phyloP scores from a whole-genome alignment of 2,888 invertebrate genomes.

The Theretra japonica region DNA sequence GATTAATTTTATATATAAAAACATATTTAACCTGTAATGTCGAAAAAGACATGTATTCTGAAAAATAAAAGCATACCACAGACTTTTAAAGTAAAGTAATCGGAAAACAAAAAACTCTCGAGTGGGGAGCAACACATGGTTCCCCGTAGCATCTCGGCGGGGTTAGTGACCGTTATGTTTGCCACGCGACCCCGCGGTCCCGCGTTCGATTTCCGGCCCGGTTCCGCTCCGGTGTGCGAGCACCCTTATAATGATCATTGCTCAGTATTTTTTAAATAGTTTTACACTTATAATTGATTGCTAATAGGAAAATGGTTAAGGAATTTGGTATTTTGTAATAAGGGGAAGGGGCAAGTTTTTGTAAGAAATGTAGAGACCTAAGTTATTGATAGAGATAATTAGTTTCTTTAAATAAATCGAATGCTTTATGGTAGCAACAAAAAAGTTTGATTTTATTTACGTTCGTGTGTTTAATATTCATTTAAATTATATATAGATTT shows the following conservation, averaged over 20 bases:
- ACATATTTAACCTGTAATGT: too few relatives aligned
- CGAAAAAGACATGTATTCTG: not conserved
- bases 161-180: slow-evolving; percentile 71
- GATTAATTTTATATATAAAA: too few relatives aligned
- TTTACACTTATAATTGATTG: slow-evolving; percentile 28
- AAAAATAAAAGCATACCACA: not conserved
- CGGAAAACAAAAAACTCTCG: slow-evolving; percentile 5
- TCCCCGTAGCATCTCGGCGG: slow-evolving; percentile 36
- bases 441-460: too few relatives aligned
- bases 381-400: too few relatives aligned
- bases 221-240: slow-evolving; percentile 51
- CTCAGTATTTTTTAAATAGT: slow-evolving; percentile 13
- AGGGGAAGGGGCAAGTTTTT: too few relatives aligned
- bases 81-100: not conserved
- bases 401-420: too few relatives aligned
- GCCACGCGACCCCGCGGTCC: slow-evolving; percentile 56
- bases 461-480: too few relatives aligned
- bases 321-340: not conserved
- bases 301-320: not conserved
- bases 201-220: slow-evolving; percentile 69
- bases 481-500: too few relatives aligned
- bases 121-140: slow-evolving; percentile 6
- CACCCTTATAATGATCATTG: slow-evolving; percentile 43
- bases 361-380: too few relatives aligned
- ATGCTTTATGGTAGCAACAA: too few relatives aligned